Percentiles rank a stretch among this genome's conserved stretches.
Conservation (phyloP, 2,888 invertebrate species). For the Himalopsyche tibetana region DNA sequence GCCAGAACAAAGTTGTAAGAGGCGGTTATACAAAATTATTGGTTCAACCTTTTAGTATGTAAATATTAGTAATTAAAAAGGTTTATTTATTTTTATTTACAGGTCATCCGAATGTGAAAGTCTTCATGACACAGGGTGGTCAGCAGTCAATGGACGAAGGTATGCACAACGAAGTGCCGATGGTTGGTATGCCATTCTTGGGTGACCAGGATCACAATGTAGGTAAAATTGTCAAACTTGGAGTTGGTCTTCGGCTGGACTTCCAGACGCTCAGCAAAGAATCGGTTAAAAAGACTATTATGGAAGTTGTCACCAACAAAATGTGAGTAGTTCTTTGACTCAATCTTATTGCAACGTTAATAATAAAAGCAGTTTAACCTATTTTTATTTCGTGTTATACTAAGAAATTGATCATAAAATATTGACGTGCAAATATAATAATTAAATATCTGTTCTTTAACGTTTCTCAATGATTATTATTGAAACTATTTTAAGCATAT, state of each 20-base stretch:
- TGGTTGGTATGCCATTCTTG: constrained; percentile 61
- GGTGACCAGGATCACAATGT: constrained; percentile 61
- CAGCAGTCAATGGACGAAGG: constrained; percentile 64
- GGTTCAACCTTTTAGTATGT: too few relatives aligned
- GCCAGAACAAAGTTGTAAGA: too few relatives aligned
- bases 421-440: too few relatives aligned
- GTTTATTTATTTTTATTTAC: not conserved
- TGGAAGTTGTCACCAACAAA: constrained; percentile 44
- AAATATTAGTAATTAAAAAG: not conserved
- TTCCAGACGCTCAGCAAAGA: constrained; percentile 48
- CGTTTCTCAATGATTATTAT: too few relatives aligned
- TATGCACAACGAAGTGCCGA: constrained; percentile 57
- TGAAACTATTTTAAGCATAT: too few relatives aligned
- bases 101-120: constrained; percentile 62
- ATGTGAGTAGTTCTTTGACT: constrained; percentile 4
- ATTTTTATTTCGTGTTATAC: too few relatives aligned
- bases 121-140: constrained; percentile 62
- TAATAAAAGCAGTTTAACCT: too few relatives aligned
- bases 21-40: too few relatives aligned
- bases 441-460: too few relatives aligned
- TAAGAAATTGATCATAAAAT: too few relatives aligned
- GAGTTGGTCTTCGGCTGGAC: constrained; percentile 49
- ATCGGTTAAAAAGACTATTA: constrained; percentile 45
- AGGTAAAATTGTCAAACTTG: constrained; percentile 43
- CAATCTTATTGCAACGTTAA: not conserved